phyloP scores from a whole-genome alignment of 2,888 invertebrate genomes.

The Automeris io region DNA sequence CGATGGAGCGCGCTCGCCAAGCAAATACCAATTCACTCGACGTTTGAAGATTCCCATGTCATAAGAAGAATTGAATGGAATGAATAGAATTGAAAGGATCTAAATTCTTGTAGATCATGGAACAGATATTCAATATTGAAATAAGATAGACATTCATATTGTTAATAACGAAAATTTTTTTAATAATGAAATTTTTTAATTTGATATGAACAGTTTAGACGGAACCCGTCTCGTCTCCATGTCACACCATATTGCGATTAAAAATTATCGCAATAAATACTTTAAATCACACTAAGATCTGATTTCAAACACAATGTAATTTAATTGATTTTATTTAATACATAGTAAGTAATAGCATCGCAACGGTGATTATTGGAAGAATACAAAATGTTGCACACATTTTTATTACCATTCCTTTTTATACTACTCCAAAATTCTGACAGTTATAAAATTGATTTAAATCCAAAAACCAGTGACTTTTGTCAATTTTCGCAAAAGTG shows the following conservation, averaged over 20 bases:
- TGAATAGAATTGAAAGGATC: too few species aligned
- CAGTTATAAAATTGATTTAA: not conserved
- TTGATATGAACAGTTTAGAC: not conserved
- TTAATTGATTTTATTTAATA: not conserved
- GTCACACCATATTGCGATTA: not conserved
- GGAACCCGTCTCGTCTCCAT: not conserved
- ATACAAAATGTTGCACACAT: slow-evolving; percentile 1
- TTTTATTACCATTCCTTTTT: slow-evolving; percentile 1
- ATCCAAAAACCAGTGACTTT: not conserved
- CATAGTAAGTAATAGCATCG: too few species aligned
- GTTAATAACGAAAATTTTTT: too few species aligned
- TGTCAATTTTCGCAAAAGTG: not conserved
- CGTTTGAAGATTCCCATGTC: too few species aligned
- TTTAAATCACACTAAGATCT: not conserved
- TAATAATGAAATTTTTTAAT: too few species aligned
- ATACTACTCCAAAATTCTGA: not conserved
- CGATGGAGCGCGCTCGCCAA: too few species aligned
- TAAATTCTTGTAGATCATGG: too few species aligned
- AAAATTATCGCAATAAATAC: slow-evolving; percentile 2
- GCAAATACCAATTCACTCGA: too few species aligned
- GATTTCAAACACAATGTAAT: not conserved
- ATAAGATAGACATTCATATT: too few species aligned
- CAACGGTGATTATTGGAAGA: not conserved
- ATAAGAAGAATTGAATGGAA: too few species aligned
- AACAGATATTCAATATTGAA: too few species aligned